Base-by-base conservation (phyloP, 2,113 vertebrate species). In the Leptocoma aspasia region DNA sequence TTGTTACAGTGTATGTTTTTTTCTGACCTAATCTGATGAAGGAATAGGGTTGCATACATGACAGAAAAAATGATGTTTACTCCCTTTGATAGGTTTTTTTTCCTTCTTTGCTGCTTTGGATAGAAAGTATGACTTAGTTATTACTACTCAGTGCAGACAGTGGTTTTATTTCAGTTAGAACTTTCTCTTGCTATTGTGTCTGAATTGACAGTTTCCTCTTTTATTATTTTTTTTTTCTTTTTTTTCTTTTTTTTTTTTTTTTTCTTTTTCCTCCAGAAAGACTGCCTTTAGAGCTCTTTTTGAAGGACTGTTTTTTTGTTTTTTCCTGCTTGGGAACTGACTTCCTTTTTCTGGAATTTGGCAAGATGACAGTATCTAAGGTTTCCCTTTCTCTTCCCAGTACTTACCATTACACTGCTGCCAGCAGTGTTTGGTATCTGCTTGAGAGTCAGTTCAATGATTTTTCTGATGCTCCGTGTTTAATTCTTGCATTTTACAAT, bases 271-370 rank as follows among this genome's bases (percentile, higher is more conserved):
- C 41, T 72, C 54, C 45, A 70, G 66, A 91, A 89, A 66, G 54
- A 39, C 66, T 90, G 76, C 39, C 24, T 85, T 94, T 89, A 92
- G 71, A 86, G 71, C 31, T 92, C 60, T 91, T 94, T 93, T 71
- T 93, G 86, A 94, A 94, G 71, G 71, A 52, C 31, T 53, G 39
- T 0, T 75, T 37, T 82, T 66, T 77, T 59, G 31, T 59, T 59
- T 19, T 45, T 19, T 10, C 41, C 35, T 79, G 28, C 79, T 93
- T 89, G 79, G 64, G 47, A 90, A 84, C 82, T 94, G 89, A 93
- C 82, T 94, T 95, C 63, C 68, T 89, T 96, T 89, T 86, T 90
- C 31, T 93, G 82, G 37, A 83, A 79, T 90, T 92, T 94, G 95
- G 92, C 92, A 93, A 53, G 72, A 69, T n/a, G 49, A 69, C 92